Evolutionary conservation across 2,797 vertebrate species (phyloP).

Genomic region (Hoplostethus mediterraneus): DNA sequence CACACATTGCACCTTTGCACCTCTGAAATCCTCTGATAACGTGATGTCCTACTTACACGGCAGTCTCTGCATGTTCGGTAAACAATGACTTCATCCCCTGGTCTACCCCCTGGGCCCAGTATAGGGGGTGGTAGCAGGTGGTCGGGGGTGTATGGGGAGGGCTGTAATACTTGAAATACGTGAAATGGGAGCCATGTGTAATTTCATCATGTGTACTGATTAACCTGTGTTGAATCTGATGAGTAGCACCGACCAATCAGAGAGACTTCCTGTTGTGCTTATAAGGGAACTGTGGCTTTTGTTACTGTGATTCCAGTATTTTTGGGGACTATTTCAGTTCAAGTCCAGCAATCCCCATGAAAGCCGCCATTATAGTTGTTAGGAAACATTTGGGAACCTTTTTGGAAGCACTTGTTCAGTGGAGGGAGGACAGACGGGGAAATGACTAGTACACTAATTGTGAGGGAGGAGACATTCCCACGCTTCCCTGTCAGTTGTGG

Average conservation of each 20-base stretch:
- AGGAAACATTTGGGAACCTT: background rate
- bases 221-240: slow-evolving; percentile 50
- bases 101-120: slow-evolving; percentile 22
- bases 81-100: slow-evolving; percentile 41
- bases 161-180: slow-evolving; percentile 1
- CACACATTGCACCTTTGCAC: background rate
- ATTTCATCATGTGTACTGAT: slow-evolving; percentile 43
- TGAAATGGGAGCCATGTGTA: background rate
- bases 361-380: slow-evolving; percentile 23
- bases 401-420: slow-evolving; percentile 4
- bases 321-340: slow-evolving; percentile 35
- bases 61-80: slow-evolving; percentile 41
- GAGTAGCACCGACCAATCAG: slow-evolving; percentile 41
- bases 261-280: slow-evolving; percentile 11
- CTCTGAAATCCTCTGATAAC: background rate
- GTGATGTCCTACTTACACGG: background rate
- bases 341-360: slow-evolving; percentile 34
- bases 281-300: slow-evolving; percentile 34
- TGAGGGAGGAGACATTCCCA: slow-evolving; percentile 65
- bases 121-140: slow-evolving; percentile 5
- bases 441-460: slow-evolving; percentile 30
- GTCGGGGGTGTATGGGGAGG: background rate
- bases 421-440: slow-evolving; percentile 2
- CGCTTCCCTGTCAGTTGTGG: slow-evolving; percentile 65
- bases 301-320: slow-evolving; percentile 2